These are phyloP conservation scores for Propithecus deckenii DNA, from an alignment of 2,797 vertebrate genomes.

Conservation along the genomic window DNA sequence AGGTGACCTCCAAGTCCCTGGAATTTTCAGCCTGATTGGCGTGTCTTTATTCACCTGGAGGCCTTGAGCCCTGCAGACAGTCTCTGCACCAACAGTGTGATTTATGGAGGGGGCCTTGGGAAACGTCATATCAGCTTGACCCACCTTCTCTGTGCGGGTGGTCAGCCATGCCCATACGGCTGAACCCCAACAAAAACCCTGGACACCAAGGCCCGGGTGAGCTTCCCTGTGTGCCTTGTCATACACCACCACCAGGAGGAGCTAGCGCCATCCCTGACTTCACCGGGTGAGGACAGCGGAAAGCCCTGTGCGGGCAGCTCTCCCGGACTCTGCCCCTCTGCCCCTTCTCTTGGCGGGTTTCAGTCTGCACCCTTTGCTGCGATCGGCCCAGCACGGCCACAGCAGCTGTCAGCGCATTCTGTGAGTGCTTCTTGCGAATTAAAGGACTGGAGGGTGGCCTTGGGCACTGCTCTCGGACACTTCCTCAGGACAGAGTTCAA, in stretches of 20 bases:
- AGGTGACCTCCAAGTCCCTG: neutral
- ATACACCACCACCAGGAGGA: accelerated
- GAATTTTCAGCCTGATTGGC: neutral
- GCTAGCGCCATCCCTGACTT: accelerated
- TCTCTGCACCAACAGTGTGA: accelerated
- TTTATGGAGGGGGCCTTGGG: neutral
- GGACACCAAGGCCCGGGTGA: neutral
- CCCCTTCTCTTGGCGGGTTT: neutral
- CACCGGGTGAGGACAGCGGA: neutral
- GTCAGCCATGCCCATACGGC: neutral
- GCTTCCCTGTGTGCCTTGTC: neutral
- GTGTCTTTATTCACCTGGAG: neutral
- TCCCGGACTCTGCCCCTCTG: accelerated
- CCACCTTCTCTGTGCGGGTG: accelerated
- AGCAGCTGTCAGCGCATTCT: neutral
- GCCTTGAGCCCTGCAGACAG: accelerated
- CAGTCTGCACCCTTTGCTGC: neutral
- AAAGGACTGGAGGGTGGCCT: neutral
- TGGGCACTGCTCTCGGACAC: neutral
- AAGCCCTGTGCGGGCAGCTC: too few relatives aligned
- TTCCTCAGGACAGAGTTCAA: neutral
- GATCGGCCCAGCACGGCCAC: accelerated
- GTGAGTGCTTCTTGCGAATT: accelerated
- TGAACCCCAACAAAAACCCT: accelerated
- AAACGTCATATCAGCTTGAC: accelerated